These are phyloP conservation scores for Sturnira hondurensis DNA, from an alignment of 2,113 vertebrate species.

Conservation along the genomic window DNA sequence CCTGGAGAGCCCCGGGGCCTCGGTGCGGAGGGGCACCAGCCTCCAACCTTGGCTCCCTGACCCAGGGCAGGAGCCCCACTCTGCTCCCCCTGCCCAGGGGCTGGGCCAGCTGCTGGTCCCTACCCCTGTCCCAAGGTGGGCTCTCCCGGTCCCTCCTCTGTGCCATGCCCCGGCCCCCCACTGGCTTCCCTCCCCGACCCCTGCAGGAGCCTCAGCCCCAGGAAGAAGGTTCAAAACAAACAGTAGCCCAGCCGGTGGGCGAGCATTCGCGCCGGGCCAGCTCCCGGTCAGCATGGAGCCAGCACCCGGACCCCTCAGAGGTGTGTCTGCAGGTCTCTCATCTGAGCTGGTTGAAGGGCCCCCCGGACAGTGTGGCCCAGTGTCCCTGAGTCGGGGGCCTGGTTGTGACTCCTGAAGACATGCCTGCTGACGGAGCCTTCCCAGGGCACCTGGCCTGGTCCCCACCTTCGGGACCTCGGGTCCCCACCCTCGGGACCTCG, in stretches of 20 bases:
- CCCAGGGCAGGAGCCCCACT: accelerated
- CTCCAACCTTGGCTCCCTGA: background rate
- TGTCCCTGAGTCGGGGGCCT: accelerated
- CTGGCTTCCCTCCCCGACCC: background rate
- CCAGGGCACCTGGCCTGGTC: accelerated
- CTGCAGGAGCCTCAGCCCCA: no score
- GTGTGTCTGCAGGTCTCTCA: accelerated
- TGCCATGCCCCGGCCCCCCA: accelerated
- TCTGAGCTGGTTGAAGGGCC: background rate
- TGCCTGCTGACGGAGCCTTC: background rate
- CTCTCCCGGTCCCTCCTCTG: background rate
- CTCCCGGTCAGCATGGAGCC: accelerated
- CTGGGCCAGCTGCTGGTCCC: background rate
- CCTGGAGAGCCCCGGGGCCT: background rate
- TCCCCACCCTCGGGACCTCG: accelerated
- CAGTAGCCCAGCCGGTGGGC: background rate
- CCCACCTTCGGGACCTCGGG: no score
- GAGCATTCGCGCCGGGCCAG: accelerated
- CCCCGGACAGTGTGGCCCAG: background rate
- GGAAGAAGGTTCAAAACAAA: no score
- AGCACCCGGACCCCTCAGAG: background rate
- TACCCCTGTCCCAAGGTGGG: background rate
- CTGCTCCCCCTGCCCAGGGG: accelerated
- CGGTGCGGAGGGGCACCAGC: accelerated
- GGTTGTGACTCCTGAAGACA: background rate